Conservation (phyloP, 2,113 vertebrate genomes). For the Manacus vitellinus region DNA sequence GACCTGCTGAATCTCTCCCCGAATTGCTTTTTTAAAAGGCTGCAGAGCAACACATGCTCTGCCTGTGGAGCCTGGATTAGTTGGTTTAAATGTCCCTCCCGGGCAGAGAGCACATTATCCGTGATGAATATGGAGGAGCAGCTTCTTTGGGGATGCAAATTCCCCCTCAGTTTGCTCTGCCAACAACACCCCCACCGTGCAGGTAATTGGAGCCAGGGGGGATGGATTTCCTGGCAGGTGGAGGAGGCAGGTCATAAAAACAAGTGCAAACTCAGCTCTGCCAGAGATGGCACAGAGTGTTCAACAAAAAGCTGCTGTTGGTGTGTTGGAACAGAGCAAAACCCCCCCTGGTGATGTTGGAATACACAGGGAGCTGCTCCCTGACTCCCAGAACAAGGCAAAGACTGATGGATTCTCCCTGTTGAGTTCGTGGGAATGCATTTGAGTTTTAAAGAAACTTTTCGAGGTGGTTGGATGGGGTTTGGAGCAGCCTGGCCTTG, state of each 20-base stretch:
- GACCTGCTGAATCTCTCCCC: neutral
- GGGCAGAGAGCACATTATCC: neutral
- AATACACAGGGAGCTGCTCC: neutral
- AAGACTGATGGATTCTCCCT: neutral
- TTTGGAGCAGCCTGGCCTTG: accelerated
- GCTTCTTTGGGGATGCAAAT: neutral
- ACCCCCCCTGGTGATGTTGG: accelerated
- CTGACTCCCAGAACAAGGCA: neutral
- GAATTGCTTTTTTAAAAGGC: neutral
- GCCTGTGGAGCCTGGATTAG: neutral
- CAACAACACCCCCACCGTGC: accelerated
- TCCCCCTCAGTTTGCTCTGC: neutral
- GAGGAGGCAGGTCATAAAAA: neutral
- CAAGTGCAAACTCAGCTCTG: neutral
- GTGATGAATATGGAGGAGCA: neutral
- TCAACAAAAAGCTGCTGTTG: neutral
- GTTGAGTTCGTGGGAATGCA: neutral
- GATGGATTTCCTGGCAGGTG: neutral
- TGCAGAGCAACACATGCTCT: neutral
- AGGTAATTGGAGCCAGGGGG: neutral
- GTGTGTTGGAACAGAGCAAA: neutral
- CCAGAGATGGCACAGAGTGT: neutral
- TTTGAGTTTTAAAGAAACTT: neutral
- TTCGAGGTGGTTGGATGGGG: accelerated
- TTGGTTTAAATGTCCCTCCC: neutral